A percentile compares a stretch with the other conserved stretches of the same genome.
phyloP scores from a whole-genome alignment of 2,113 vertebrate genomes.

The Atlantisia rogersi region DNA sequence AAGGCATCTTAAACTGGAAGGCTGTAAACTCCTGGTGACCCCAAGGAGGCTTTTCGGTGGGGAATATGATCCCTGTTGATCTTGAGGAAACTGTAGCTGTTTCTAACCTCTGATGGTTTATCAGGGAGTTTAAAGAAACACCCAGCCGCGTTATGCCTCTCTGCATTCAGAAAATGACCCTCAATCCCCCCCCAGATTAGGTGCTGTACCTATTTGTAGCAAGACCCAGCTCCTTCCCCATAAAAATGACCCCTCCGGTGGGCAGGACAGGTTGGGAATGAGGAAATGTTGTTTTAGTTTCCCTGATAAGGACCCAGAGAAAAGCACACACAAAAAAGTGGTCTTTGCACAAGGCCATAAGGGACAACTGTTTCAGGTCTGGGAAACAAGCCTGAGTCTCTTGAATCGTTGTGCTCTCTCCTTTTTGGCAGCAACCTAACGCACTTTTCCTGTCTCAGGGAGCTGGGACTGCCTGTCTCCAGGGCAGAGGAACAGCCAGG shows the following conservation, averaged over 20 bases:
- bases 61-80: not conserved
- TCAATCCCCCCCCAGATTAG: not conserved
- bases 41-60: not conserved
- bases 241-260: not conserved
- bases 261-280: not conserved
- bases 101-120: not conserved
- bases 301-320: not conserved
- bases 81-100: not conserved
- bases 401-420: not conserved
- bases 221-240: not conserved
- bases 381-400: conserved; percentile 10
- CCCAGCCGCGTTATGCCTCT: not conserved
- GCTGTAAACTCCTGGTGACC: not conserved
- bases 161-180: not conserved
- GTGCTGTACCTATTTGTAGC: not conserved
- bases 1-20: not conserved
- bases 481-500: not conserved
- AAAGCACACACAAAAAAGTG: not conserved
- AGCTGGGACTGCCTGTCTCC: not conserved
- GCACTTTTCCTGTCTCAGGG: not conserved
- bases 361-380: conserved; percentile 1
- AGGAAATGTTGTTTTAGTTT: not conserved
- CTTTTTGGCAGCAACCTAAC: not conserved
- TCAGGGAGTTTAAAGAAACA: not conserved
- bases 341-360: not conserved